Percentiles rank a stretch among this genome's conserved stretches.
phyloP scores from a whole-genome alignment of 2,797 vertebrate species.

The Pangasius macronema region DNA sequence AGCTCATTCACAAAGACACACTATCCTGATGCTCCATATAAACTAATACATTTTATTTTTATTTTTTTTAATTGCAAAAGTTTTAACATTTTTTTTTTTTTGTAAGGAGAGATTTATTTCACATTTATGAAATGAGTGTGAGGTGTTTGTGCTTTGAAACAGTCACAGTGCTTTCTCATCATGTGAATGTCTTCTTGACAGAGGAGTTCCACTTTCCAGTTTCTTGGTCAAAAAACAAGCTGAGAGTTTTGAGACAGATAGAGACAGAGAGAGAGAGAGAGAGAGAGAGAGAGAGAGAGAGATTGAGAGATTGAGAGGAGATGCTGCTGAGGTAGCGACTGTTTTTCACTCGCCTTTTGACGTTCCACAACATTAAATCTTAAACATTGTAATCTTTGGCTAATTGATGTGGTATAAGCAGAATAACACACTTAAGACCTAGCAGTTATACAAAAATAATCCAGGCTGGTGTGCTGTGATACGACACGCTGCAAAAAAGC shows the following conservation, averaged over 20 bases:
- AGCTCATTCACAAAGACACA: too few species aligned
- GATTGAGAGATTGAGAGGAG: neutral
- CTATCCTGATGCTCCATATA: too few species aligned
- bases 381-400: neutral
- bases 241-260: neutral
- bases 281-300: neutral
- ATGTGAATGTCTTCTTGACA: neutral
- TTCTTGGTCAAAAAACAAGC: neutral
- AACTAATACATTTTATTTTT: neutral
- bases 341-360: neutral
- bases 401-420: neutral
- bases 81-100: neutral
- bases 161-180: neutral
- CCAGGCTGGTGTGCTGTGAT: neutral
- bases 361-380: neutral
- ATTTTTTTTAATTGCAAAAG: neutral
- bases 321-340: neutral
- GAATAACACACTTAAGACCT: neutral
- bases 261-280: neutral
- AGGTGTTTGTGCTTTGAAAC: neutral
- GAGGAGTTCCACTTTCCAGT: neutral
- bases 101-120: neutral
- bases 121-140: neutral
- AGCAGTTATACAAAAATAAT: neutral
- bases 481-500: neutral